Conservation (phyloP, 2,888 invertebrate species). For the Agrotis clavis region DNA sequence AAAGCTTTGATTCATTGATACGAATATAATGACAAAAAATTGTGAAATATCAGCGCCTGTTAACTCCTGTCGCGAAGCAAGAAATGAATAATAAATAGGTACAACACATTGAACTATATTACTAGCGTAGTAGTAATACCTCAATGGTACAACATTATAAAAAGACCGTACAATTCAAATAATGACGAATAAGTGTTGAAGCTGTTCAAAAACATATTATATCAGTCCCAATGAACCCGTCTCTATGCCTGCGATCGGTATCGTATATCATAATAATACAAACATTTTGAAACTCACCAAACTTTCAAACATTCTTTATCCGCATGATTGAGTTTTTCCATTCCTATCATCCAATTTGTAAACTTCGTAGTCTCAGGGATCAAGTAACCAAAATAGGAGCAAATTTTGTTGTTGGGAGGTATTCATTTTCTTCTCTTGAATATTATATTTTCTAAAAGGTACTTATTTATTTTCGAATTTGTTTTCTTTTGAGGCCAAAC, state of each 20-base stretch:
- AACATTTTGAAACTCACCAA: conserved; percentile 44
- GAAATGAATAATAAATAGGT: neutral
- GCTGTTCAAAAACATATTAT: conserved; percentile 6
- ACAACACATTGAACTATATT: too few relatives aligned
- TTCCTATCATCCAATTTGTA: conserved; percentile 58
- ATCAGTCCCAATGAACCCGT: conserved; percentile 13
- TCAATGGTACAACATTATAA: too few relatives aligned
- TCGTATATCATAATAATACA: conserved; percentile 34
- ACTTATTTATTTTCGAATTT: conserved; percentile 27
- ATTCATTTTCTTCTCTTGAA: conserved; percentile 45
- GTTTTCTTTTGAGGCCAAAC: conserved; percentile 30
- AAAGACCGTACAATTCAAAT: neutral
- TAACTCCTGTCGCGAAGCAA: neutral
- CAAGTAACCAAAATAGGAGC: conserved; percentile 54
- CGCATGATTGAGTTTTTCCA: conserved; percentile 57
- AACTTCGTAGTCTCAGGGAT: conserved; percentile 51
- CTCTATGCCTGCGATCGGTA: conserved; percentile 4
- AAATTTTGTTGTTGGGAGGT: conserved; percentile 34
- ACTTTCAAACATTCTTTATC: conserved; percentile 53
- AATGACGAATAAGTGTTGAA: neutral
- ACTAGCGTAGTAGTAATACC: too few relatives aligned
- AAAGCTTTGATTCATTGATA: conserved; percentile 9
- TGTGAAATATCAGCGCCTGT: neutral
- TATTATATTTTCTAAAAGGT: conserved; percentile 15
- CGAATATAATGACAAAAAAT: neutral